Evolutionary conservation across 1,140 invertebrate species (phyloP).

Genomic region (Procambarus clarkii): DNA sequence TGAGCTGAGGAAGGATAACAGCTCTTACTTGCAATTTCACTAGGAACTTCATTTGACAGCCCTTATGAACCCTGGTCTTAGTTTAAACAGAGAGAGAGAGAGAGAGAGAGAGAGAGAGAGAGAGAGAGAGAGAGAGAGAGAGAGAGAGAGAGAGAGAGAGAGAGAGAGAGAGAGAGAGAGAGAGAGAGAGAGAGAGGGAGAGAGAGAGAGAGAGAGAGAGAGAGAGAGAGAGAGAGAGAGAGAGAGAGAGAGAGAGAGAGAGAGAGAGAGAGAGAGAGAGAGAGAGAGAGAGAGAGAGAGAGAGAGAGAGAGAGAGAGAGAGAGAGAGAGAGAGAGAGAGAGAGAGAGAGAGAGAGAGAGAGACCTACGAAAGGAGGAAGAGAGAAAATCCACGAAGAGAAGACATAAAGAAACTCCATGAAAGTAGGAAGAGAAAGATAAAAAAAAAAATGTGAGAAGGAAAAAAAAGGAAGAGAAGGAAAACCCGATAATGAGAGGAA

Average conservation of each 20-base stretch:
- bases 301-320: constrained; percentile 41
- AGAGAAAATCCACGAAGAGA: no score
- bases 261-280: constrained; percentile 45
- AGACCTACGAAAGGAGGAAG: no score
- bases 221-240: constrained; percentile 20
- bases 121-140: constrained; percentile 20
- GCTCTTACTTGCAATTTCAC: no score
- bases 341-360: constrained; percentile 10
- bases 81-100: no score
- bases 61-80: no score
- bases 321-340: constrained; percentile 11
- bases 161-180: constrained; percentile 24
- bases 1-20: no score
- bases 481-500: no score
- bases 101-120: no score
- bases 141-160: background rate
- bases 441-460: no score
- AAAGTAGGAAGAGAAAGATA: no score
- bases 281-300: constrained; percentile 27
- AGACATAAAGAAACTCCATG: background rate
- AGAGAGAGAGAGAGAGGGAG: constrained; percentile 28
- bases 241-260: constrained; percentile 38
- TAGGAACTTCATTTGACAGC: no score
- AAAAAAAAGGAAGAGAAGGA: no score
- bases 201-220: constrained; percentile 9